phyloP scores from a whole-genome alignment of 2,888 invertebrate species.

The Leucozona laternaria region DNA sequence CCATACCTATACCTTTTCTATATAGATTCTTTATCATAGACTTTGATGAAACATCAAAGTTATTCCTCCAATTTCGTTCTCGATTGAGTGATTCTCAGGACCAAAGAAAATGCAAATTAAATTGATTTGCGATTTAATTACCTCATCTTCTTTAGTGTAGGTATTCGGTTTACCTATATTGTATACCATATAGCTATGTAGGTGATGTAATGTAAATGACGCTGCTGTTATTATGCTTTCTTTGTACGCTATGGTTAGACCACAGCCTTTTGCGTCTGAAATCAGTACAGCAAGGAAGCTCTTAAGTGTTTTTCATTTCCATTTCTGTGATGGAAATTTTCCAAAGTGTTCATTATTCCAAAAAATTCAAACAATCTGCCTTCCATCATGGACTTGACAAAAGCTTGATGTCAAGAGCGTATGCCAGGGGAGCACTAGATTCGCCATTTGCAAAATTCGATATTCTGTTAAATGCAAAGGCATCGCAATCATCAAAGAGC shows the following conservation, averaged over 20 bases:
- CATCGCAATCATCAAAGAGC: no score
- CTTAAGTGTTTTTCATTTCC: background rate
- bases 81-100: conserved; percentile 3
- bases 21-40: conserved; percentile 17
- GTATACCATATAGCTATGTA: no score
- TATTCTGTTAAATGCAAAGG: no score
- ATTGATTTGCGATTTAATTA: conserved; percentile 52
- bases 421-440: no score
- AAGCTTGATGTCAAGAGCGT: background rate
- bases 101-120: conserved; percentile 46
- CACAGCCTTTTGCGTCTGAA: background rate
- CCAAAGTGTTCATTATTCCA: background rate
- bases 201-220: background rate
- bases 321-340: background rate
- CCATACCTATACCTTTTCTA: background rate
- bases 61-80: conserved; percentile 5
- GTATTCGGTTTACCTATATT: no score
- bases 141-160: background rate
- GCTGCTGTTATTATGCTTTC: background rate
- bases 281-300: background rate
- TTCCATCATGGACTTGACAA: background rate
- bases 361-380: background rate
- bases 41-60: conserved; percentile 43
- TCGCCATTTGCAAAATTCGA: no score
- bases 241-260: background rate